Evolutionary conservation across 2,113 vertebrate species (phyloP).

Genomic region (Pelmatolapia mariae): DNA sequence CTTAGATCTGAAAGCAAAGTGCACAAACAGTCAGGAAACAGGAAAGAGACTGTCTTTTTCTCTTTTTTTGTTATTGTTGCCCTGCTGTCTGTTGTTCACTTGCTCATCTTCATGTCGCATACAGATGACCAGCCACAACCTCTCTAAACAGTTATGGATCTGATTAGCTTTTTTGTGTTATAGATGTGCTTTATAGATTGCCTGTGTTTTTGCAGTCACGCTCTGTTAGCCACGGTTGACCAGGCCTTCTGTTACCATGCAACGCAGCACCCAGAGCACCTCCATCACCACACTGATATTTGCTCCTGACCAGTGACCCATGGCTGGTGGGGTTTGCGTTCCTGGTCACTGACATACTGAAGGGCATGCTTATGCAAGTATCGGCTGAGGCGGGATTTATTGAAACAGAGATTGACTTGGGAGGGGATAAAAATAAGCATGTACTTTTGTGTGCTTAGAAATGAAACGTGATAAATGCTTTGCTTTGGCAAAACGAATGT

Average conservation of each 20-base stretch:
- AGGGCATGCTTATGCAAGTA: constrained; percentile 6
- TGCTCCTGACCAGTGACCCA: constrained; percentile 32
- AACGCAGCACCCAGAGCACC: neutral
- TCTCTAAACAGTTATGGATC: neutral
- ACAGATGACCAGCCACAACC: neutral
- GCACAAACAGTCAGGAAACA: neutral
- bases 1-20: neutral
- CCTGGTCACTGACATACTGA: constrained; percentile 6
- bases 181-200: constrained; percentile 31
- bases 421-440: neutral
- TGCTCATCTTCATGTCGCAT: neutral
- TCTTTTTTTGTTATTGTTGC: neutral
- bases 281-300: constrained; percentile 38
- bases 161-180: neutral
- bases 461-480: neutral
- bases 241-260: constrained; percentile 27
- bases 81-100: neutral
- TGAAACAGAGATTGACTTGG: neutral
- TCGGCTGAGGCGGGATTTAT: neutral
- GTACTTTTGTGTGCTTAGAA: neutral
- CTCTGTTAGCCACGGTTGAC: constrained; percentile 25
- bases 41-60: neutral
- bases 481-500: neutral
- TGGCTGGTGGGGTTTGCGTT: constrained; percentile 4
- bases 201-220: neutral